phyloP scores from a whole-genome alignment of 2,888 invertebrate genomes.

The Atrina japonica region DNA sequence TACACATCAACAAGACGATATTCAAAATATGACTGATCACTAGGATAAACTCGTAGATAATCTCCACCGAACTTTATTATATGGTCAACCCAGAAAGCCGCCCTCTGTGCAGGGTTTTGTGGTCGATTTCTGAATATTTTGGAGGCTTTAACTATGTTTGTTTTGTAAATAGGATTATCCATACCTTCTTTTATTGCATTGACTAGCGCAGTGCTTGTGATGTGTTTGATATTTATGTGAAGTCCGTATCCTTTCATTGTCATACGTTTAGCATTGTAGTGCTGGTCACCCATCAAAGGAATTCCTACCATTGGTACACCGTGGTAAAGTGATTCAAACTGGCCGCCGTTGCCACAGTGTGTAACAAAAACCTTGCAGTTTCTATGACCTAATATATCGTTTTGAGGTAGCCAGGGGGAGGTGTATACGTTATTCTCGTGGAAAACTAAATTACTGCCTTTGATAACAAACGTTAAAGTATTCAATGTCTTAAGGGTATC shows the following conservation, averaged over 20 bases:
- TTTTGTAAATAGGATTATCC: too few species aligned
- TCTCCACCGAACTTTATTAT: too few species aligned
- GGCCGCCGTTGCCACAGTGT: conserved; percentile 65
- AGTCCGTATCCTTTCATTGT: conserved; percentile 54
- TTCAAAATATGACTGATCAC: too few species aligned
- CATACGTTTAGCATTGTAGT: conserved; percentile 53
- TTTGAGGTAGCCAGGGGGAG: conserved; percentile 61
- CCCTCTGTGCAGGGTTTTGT: too few species aligned
- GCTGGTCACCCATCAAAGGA: conserved; percentile 59
- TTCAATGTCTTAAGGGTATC: conserved; percentile 43
- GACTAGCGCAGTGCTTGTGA: too few species aligned
- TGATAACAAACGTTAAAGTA: conserved; percentile 43
- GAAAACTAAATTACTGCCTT: conserved; percentile 17
- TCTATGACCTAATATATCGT: conserved; percentile 58
- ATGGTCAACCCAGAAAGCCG: too few species aligned
- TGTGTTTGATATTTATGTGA: conserved; percentile 27
- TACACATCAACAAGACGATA: too few species aligned
- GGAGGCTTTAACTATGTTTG: too few species aligned
- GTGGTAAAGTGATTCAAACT: conserved; percentile 62
- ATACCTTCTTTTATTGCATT: too few species aligned
- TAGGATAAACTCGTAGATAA: too few species aligned
- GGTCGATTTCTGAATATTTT: too few species aligned
- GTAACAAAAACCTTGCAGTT: conserved; percentile 61
- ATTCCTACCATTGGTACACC: conserved; percentile 64
- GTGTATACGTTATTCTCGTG: conserved; percentile 35